Percentiles rank a stretch among this genome's conserved stretches.
phyloP scores from a whole-genome alignment of 1,140 invertebrate genomes.

The Leptoteleia sp. region DNA sequence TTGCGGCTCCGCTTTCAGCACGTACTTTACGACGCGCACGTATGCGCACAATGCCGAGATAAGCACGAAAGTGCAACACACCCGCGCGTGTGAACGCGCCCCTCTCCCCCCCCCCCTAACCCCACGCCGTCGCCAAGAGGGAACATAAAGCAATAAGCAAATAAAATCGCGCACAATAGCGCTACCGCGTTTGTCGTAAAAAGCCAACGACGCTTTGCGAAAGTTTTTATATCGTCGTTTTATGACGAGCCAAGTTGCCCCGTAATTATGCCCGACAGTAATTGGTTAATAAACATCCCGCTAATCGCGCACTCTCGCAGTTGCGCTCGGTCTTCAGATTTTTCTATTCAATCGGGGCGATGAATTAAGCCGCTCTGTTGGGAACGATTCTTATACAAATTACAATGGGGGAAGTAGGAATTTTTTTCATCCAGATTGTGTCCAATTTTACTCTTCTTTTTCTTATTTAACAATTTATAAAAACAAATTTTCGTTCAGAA shows the following conservation, averaged over 20 bases:
- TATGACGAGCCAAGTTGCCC: conserved; percentile 63
- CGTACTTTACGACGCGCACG: conserved; percentile 57
- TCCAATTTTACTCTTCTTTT: too few relatives aligned
- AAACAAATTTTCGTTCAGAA: too few relatives aligned
- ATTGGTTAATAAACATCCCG: conserved; percentile 81
- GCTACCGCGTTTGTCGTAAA: conserved; percentile 69
- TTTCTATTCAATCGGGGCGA: too few relatives aligned
- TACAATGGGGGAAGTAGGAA: too few relatives aligned
- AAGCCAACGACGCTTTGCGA: conserved; percentile 72
- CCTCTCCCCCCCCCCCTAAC: conserved; percentile 6
- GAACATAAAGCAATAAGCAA: conserved; percentile 76
- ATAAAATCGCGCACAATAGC: conserved; percentile 75
- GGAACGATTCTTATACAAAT: too few relatives aligned
- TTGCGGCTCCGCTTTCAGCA: conserved; percentile 49
- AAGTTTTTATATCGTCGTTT: conserved; percentile 75
- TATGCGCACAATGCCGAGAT: conserved; percentile 55
- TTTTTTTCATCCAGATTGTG: too few relatives aligned
- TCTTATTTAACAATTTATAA: too few relatives aligned
- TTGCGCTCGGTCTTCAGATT: neutral
- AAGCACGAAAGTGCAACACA: conserved; percentile 57
- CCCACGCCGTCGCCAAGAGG: too few relatives aligned
- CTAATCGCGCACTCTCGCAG: conserved; percentile 73
- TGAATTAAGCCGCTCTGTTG: too few relatives aligned
- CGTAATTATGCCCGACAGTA: conserved; percentile 73
- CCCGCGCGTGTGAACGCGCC: conserved; percentile 46